These are phyloP conservation scores for Hypothenemus hampei DNA, from an alignment of 1,140 invertebrate genomes.

Conservation along the genomic window DNA sequence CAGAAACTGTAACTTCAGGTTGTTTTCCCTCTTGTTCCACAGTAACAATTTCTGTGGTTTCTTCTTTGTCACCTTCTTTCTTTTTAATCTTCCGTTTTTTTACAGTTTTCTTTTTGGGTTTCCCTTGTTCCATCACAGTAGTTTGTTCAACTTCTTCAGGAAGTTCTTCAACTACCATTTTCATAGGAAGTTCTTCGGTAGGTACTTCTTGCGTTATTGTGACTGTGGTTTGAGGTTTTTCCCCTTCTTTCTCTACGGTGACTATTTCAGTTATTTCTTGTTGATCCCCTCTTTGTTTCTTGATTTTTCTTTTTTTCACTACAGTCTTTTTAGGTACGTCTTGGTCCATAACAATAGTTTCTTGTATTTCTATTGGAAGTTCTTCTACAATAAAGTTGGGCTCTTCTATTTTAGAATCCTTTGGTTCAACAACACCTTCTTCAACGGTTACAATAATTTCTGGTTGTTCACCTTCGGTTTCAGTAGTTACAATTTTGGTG, in stretches of 20 bases:
- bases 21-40: conserved; percentile 34
- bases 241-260: conserved; percentile 31
- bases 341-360: conserved; percentile 38
- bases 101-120: conserved; percentile 37
- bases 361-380: conserved; percentile 31
- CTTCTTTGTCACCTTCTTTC: conserved; percentile 32
- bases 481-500: conserved; percentile 41
- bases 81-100: conserved; percentile 36
- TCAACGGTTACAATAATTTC: conserved; percentile 36
- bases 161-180: conserved; percentile 39
- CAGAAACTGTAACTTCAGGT: conserved; percentile 32
- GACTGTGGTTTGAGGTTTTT: conserved; percentile 34
- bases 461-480: conserved; percentile 45
- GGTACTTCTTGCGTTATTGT: conserved; percentile 29
- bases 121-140: conserved; percentile 30
- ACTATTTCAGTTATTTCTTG: conserved; percentile 37
- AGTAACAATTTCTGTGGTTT: conserved; percentile 37
- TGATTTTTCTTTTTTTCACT: conserved; percentile 35
- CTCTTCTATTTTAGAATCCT: conserved; percentile 16
- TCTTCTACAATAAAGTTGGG: conserved; percentile 16
- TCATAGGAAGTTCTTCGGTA: conserved; percentile 31
- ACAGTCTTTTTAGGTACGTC: conserved; percentile 35
- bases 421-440: conserved; percentile 18
- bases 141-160: conserved; percentile 35
- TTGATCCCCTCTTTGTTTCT: conserved; percentile 34